phyloP scores from a whole-genome alignment of 2,888 invertebrate genomes.

The Brassicogethes aeneus region DNA sequence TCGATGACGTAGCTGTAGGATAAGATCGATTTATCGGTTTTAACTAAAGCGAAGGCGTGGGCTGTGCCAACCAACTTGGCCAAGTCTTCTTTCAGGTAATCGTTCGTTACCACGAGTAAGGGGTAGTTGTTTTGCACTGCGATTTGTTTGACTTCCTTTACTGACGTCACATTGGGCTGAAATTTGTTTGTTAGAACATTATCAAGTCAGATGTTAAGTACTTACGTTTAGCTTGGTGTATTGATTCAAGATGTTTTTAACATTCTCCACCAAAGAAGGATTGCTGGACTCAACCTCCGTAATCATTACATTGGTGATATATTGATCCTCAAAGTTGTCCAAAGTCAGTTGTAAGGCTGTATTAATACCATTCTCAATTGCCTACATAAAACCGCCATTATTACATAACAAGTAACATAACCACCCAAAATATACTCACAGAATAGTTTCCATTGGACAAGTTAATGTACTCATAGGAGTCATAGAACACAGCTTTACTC shows the following conservation, averaged over 20 bases:
- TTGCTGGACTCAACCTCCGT: constrained; percentile 32
- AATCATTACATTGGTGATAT: constrained; percentile 26
- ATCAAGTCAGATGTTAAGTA: constrained; percentile 2
- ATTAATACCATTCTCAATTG: constrained; percentile 31
- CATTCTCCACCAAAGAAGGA: constrained; percentile 21
- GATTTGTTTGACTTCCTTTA: constrained; percentile 28
- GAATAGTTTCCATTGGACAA: constrained; percentile 18
- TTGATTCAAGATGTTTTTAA: constrained; percentile 28
- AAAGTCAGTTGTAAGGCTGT: constrained; percentile 30
- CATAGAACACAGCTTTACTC: constrained; percentile 25
- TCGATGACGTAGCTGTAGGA: constrained; percentile 22
- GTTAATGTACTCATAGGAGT: constrained; percentile 31
- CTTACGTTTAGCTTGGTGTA: constrained; percentile 30
- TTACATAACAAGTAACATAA: background rate
- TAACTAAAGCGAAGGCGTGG: constrained; percentile 29
- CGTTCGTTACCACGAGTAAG: constrained; percentile 30
- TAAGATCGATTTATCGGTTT: constrained; percentile 21
- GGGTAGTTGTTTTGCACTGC: constrained; percentile 31
- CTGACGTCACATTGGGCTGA: constrained; percentile 29
- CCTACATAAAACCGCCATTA: constrained; percentile 23
- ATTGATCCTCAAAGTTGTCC: constrained; percentile 28
- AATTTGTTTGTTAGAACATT: constrained; percentile 9
- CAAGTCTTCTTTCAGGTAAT: constrained; percentile 26
- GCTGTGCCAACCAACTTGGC: constrained; percentile 27
- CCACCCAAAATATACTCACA: constrained; percentile 15